These are phyloP conservation scores for Bothrops jararaca DNA, from an alignment of 2,113 vertebrate genomes.

Conservation along the genomic window DNA sequence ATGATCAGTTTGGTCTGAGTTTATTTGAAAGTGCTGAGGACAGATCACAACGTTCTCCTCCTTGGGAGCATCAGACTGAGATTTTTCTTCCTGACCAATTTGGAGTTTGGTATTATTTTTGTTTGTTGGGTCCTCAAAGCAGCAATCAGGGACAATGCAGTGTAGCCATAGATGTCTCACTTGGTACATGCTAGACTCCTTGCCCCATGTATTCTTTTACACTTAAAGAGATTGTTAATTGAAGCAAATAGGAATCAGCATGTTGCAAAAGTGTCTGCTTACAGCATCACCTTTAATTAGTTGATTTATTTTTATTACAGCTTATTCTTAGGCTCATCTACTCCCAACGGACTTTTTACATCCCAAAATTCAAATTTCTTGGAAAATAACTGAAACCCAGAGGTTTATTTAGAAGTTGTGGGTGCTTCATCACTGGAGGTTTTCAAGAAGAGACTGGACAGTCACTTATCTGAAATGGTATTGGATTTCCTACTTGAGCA, in stretches of 20 bases:
- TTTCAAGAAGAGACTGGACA: too few species aligned
- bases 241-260: not conserved
- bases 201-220: not conserved
- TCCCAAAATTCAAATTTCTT: not conserved
- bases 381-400: not conserved
- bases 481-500: too few species aligned
- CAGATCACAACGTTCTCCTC: not conserved
- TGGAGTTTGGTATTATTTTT: not conserved
- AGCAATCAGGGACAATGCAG: not conserved
- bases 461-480: too few species aligned
- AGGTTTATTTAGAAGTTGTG: not conserved
- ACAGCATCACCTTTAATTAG: not conserved
- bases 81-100: not conserved
- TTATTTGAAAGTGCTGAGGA: not conserved
- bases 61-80: not conserved
- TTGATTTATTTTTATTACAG: not conserved
- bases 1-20: not conserved
- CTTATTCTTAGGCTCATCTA: not conserved
- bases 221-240: not conserved
- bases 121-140: not conserved
- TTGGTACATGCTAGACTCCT: not conserved
- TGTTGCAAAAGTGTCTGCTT: not conserved
- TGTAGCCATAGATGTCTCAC: not conserved
- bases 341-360: not conserved
- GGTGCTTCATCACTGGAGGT: too few species aligned